Percentiles rank a stretch among this genome's conserved stretches.
phyloP scores from a whole-genome alignment of 2,797 vertebrate genomes.

The Loris lydekkerianus region DNA sequence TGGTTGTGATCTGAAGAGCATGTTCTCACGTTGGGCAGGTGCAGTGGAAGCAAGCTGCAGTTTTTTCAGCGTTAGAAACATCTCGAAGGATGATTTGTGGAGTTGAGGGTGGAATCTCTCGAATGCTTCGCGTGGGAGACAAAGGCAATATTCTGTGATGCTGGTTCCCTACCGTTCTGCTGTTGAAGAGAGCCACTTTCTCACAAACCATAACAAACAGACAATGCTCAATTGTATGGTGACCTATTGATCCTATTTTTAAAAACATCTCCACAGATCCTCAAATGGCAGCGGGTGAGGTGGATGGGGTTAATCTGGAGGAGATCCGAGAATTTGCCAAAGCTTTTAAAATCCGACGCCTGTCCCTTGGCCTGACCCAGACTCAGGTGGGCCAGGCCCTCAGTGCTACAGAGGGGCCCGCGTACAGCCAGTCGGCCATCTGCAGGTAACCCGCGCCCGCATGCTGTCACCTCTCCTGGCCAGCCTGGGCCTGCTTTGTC shows the following conservation, averaged over 20 bases:
- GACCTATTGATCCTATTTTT: slow-evolving; percentile 81
- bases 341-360: slow-evolving; percentile 99
- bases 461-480: slow-evolving; percentile 76
- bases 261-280: slow-evolving; percentile 93
- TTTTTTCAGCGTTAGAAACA: background rate
- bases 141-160: background rate
- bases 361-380: slow-evolving; percentile 99
- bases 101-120: background rate
- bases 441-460: slow-evolving; percentile 95
- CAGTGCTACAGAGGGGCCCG: slow-evolving; percentile 98
- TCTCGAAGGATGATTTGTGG: background rate
- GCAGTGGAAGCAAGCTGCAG: background rate
- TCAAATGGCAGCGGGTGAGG: slow-evolving; percentile 96
- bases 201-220: background rate
- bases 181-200: background rate
- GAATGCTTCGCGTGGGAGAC: background rate
- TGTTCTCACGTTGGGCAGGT: background rate
- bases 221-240: accelerated
- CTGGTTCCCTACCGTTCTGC: background rate
- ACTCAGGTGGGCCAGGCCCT: slow-evolving; percentile 99
- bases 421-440: slow-evolving; percentile 99
- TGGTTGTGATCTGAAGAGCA: background rate
- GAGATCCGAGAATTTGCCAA: slow-evolving; percentile 99
- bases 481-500: slow-evolving; percentile 56
- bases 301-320: slow-evolving; percentile 99